Evolutionary conservation across 53 echinoderm and acorn worm species (phyloP).

Genomic region (Astropecten irregularis): DNA sequence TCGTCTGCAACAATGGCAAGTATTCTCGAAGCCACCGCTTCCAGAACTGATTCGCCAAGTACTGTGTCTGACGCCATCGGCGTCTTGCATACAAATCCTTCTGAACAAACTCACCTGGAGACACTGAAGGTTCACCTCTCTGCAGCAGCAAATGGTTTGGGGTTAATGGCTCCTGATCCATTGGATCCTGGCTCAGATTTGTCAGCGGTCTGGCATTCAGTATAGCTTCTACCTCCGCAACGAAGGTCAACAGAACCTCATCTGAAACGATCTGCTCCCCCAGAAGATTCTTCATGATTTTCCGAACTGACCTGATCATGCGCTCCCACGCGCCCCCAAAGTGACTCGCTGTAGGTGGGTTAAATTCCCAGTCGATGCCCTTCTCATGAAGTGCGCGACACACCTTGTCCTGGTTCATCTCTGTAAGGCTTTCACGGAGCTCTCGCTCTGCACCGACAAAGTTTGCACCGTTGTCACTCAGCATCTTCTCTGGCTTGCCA

Average conservation of each 20-base stretch:
- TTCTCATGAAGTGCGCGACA: constrained; percentile 9
- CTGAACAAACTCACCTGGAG: constrained; percentile 52
- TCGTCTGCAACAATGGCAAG: constrained; percentile 60
- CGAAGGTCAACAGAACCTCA: constrained; percentile 38
- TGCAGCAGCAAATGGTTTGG: constrained; percentile 70
- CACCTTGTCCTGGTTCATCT: constrained; percentile 29
- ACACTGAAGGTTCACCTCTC: background rate
- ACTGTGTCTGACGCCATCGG: constrained; percentile 66
- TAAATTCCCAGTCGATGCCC: constrained; percentile 68
- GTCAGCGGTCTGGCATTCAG: constrained; percentile 67
- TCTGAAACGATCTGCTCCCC: constrained; percentile 36
- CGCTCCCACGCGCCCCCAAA: constrained; percentile 80
- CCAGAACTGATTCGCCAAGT: constrained; percentile 61
- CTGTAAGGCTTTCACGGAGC: constrained; percentile 26
- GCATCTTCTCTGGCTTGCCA: constrained; percentile 60
- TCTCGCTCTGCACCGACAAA: constrained; percentile 52
- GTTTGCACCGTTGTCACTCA: constrained; percentile 74
- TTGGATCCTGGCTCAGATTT: constrained; percentile 45
- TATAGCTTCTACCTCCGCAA: constrained; percentile 71
- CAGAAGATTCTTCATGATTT: constrained; percentile 54
- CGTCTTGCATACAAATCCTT: constrained; percentile 41
- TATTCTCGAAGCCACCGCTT: constrained; percentile 63
- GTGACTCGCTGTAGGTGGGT: constrained; percentile 66
- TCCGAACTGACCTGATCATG: constrained; percentile 51
- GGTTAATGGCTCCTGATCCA: constrained; percentile 55